phyloP scores from a whole-genome alignment of 1,140 invertebrate species.

The Sipha flava region DNA sequence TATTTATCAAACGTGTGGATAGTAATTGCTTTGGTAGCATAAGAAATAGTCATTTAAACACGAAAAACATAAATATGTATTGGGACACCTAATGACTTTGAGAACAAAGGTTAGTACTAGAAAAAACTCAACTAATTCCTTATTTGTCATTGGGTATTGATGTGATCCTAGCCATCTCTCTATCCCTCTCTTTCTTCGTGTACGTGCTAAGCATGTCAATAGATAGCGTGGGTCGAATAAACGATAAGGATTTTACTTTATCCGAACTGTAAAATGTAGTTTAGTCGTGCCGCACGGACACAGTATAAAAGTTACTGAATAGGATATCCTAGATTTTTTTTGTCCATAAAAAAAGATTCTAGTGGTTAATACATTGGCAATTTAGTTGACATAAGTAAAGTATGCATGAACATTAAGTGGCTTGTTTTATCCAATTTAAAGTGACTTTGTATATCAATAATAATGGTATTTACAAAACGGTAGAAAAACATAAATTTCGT shows the following conservation, averaged over 20 bases:
- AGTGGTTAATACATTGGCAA: neutral
- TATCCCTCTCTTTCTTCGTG: neutral
- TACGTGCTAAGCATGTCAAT: constrained; percentile 8
- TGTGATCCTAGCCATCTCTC: neutral
- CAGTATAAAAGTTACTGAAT: neutral
- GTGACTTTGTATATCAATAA: neutral
- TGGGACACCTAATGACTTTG: neutral
- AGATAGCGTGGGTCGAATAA: constrained; percentile 20
- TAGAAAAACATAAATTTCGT: neutral
- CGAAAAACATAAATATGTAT: neutral
- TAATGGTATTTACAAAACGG: neutral
- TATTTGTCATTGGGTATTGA: constrained; percentile 23
- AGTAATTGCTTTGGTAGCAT: no score
- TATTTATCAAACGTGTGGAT: no score
- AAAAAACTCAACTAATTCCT: constrained; percentile 39
- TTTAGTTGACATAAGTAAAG: neutral
- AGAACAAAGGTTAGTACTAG: neutral
- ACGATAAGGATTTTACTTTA: constrained; percentile 11
- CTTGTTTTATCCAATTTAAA: neutral
- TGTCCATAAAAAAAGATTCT: neutral
- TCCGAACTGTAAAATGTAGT: neutral
- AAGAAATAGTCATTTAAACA: no score
- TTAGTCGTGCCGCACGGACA: neutral
- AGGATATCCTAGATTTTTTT: neutral
- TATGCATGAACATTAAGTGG: neutral